A percentile compares a stretch with the other conserved stretches of the same genome.
Conservation (phyloP, 2,888 invertebrate species). For the Sphaerophoria rueppellii region DNA sequence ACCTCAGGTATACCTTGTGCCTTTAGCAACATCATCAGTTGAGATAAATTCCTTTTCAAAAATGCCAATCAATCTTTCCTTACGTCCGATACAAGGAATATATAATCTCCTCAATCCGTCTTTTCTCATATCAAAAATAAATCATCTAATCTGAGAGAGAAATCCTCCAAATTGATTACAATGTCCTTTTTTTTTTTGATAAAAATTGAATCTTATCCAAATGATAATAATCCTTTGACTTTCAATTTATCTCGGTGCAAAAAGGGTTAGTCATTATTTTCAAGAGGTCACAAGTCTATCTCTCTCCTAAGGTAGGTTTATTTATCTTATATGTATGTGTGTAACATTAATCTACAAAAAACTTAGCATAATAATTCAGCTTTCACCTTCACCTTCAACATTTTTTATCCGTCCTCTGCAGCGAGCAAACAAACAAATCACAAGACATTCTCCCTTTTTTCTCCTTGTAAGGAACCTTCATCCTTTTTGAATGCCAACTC, state of each 20-base stretch:
- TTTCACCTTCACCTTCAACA: neutral
- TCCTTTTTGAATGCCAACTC: neutral
- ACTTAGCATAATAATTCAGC: constrained; percentile 7
- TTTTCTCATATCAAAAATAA: neutral
- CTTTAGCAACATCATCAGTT: no score
- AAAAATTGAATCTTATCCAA: constrained; percentile 52
- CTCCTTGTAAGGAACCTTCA: neutral
- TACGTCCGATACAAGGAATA: no score
- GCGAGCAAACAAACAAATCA: constrained; percentile 60
- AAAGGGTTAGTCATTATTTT: constrained; percentile 3
- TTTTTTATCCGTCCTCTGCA: neutral
- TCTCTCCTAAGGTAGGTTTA: constrained; percentile 6
- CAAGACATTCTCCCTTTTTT: constrained; percentile 28
- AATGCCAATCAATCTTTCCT: no score
- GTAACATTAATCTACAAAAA: constrained; percentile 49
- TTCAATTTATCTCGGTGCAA: constrained; percentile 36
- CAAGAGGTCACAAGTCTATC: constrained; percentile 39
- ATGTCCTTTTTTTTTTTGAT: constrained; percentile 14
- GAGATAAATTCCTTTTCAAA: no score
- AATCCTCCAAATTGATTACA: constrained; percentile 35
- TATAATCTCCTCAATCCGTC: no score
- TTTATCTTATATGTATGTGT: neutral
- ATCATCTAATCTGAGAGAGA: neutral
- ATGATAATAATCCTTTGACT: constrained; percentile 59
- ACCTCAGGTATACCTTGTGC: no score